Evolutionary conservation across 2,797 vertebrate genomes (phyloP), one percentile per base, ranked within the genome.

Genomic region (Vireo griseus): DNA sequence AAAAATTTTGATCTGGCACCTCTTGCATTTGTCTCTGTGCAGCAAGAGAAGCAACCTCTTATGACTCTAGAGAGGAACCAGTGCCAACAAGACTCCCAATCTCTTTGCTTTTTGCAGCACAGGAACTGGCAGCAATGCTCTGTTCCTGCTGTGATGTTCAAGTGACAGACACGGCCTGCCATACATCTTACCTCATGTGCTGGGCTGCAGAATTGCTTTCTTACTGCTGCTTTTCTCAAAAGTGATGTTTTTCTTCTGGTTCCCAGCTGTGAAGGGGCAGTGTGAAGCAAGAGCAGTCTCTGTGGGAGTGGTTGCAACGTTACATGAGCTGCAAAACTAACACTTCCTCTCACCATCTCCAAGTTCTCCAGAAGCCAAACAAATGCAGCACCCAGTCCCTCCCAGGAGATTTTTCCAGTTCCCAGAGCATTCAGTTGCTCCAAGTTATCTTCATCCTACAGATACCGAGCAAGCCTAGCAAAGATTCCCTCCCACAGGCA

Each of bases 401-500:
- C 58, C 58, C 58, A 76, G 51, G 29, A 94, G 75, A 68, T 68
- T 77, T 86, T 92, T 57, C 57, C 50, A n/a, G 9, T 45, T 93
- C 63, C 44, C 76, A 59, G 44, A 95, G 73, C 19, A 59, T 59
- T 58, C 37, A 11, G 39, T 77, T 68, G 55, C 58, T 80, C 85
- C 66, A 86, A 90, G 58, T 86, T 88, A 33, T 90, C 90, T 84
- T 75, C 76, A 66, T 88, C 77, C 88, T 76, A 76, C 86, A 67
- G 74, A 74, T 85, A 86, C 35, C 31, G 59, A 93, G 55, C 28
- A 92, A 90, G 47, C 80, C 66, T 58, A 52, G 88, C 69, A 72
- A 94, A 91, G 79, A 88, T 91, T 88, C 44, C 31, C 48, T 92
- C 91, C 94, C 85, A 86, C 94, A 75, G 44, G 33, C 28, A 45